These are phyloP conservation scores for Ruditapes philippinarum DNA, from an alignment of 1,140 invertebrate genomes.

Conservation along the genomic window DNA sequence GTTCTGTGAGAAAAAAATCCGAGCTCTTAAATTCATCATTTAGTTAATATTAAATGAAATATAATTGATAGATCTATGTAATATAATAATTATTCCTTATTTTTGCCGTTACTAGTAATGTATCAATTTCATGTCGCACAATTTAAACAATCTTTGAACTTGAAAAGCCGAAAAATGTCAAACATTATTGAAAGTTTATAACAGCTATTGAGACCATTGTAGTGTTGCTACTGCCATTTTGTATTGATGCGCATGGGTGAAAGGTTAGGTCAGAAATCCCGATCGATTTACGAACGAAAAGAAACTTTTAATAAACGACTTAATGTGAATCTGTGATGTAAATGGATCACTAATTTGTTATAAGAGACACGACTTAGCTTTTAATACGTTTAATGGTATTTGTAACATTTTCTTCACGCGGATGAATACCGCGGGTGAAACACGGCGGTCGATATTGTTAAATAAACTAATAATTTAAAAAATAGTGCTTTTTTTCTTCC, in stretches of 20 bases:
- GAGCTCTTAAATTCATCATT: too few relatives aligned
- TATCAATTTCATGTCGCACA: too few relatives aligned
- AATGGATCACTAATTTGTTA: conserved; percentile 19
- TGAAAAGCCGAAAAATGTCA: not conserved
- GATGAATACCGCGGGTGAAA: not conserved
- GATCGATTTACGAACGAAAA: not conserved
- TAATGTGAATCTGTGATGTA: conserved; percentile 1
- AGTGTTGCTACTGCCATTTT: not conserved
- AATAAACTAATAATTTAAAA: too few relatives aligned
- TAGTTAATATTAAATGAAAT: too few relatives aligned
- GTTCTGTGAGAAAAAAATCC: too few relatives aligned
- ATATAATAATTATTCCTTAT: too few relatives aligned
- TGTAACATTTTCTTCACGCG: not conserved
- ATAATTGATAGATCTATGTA: too few relatives aligned
- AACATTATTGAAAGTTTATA: conserved; percentile 7
- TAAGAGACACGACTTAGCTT: not conserved
- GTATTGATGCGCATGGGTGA: not conserved
- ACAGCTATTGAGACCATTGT: not conserved
- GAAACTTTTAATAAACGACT: conserved; percentile 14
- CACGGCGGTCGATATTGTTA: too few relatives aligned
- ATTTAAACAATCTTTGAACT: too few relatives aligned
- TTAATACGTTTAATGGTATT: not conserved
- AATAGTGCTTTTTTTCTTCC: too few relatives aligned
- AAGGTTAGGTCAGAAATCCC: not conserved
- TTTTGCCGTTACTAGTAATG: too few relatives aligned